Percentiles rank a stretch among this genome's conserved stretches.
These are phyloP conservation scores for Setipinna tenuifilis DNA, from an alignment of 2,797 vertebrate species.

Conservation along the genomic window DNA sequence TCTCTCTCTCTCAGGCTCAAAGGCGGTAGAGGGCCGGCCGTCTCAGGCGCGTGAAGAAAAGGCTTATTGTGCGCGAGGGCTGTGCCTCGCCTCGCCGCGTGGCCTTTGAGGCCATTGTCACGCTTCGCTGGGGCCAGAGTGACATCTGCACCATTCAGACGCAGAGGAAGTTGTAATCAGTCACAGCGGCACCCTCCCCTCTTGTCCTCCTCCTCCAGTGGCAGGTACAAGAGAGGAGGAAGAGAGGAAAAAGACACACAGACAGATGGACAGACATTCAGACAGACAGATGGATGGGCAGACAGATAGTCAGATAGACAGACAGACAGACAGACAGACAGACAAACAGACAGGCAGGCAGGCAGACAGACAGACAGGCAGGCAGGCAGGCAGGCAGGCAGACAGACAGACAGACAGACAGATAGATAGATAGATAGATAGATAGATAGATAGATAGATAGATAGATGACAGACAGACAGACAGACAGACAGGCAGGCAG, in stretches of 20 bases:
- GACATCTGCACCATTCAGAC: conserved; percentile 81
- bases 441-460: no score
- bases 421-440: no score
- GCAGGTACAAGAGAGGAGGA: conserved; percentile 34
- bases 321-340: no score
- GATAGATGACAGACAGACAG: no score
- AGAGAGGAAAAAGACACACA: neutral
- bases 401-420: no score
- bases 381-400: no score
- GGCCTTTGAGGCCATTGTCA: conserved; percentile 77
- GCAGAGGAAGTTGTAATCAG: conserved; percentile 79
- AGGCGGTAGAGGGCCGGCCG: conserved; percentile 73
- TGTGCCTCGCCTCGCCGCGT: no score
- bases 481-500: no score
- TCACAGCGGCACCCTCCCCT: conserved; percentile 54
- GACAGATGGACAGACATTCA: neutral
- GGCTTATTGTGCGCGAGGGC: conserved; percentile 75
- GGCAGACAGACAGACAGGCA: no score
- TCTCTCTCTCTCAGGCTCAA: conserved; percentile 66
- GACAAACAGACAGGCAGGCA: neutral
- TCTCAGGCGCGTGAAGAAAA: conserved; percentile 70
- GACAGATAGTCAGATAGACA: no score
- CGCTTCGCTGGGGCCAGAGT: conserved; percentile 69
- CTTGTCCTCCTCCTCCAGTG: conserved; percentile 15
- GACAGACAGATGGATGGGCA: neutral